phyloP scores from a whole-genome alignment of 2,797 vertebrate genomes.

The Acipenser transmontanus region DNA sequence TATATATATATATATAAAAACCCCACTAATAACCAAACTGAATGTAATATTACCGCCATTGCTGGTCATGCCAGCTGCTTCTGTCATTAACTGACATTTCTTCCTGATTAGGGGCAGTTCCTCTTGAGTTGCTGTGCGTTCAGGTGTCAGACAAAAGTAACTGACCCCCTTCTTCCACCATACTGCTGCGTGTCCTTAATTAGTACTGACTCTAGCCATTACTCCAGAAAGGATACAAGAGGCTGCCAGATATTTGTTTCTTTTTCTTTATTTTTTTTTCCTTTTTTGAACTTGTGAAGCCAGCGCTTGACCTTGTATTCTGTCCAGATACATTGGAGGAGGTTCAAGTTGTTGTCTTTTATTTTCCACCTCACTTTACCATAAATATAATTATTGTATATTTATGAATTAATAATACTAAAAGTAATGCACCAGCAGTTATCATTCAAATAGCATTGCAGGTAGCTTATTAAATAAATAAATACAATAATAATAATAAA shows the following conservation, averaged over 20 bases:
- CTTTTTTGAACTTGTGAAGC: constrained; percentile 48
- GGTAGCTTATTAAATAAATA: no score
- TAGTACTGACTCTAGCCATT: constrained; percentile 74
- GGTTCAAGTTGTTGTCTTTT: constrained; percentile 4
- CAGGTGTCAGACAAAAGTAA: constrained; percentile 77
- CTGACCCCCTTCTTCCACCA: constrained; percentile 69
- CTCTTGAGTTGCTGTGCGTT: constrained; percentile 65
- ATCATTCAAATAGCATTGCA: no score
- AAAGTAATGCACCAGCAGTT: no score
- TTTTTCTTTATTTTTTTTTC: not conserved
- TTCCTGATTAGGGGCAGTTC: constrained; percentile 72
- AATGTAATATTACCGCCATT: not conserved
- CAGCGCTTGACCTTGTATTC: constrained; percentile 70
- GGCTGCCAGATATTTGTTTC: constrained; percentile 42
- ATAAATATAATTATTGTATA: no score
- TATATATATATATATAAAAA: no score
- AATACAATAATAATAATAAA: no score
- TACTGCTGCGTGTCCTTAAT: constrained; percentile 68
- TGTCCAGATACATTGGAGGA: constrained; percentile 58
- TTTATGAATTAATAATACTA: no score
- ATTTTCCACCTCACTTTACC: no score
- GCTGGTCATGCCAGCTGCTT: constrained; percentile 29
- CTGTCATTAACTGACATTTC: constrained; percentile 79
- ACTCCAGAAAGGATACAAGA: constrained; percentile 58
- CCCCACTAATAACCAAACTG: no score